These are phyloP conservation scores for Beaufortia kweichowensis DNA, from an alignment of 2,113 vertebrate species.

Conservation along the genomic window DNA sequence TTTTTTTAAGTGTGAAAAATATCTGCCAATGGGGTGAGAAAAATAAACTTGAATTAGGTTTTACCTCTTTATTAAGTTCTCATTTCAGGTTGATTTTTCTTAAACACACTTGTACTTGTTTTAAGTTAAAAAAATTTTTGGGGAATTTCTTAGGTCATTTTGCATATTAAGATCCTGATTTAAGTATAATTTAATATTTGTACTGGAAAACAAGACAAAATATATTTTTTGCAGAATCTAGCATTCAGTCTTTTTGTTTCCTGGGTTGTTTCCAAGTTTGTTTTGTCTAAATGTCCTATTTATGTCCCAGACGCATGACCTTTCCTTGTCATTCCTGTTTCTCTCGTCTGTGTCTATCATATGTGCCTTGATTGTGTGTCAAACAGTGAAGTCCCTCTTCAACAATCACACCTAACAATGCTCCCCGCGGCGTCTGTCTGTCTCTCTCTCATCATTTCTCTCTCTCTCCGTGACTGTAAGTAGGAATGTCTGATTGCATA, in stretches of 20 bases:
- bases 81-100: no score
- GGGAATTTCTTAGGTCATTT: no score
- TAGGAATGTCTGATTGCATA: slow-evolving; percentile 52
- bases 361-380: slow-evolving; percentile 50
- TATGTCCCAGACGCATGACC: slow-evolving; percentile 33
- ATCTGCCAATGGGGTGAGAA: no score
- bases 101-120: no score
- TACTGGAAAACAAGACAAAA: no score
- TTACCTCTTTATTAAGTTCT: no score
- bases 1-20: no score
- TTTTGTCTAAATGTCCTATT: slow-evolving; percentile 30
- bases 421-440: slow-evolving; percentile 24
- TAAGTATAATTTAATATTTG: no score
- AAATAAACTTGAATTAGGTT: no score
- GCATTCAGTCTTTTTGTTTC: slow-evolving; percentile 47
- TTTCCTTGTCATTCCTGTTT: slow-evolving; percentile 28
- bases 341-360: slow-evolving; percentile 28
- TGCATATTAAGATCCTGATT: no score
- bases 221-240: no score
- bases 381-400: slow-evolving; percentile 41
- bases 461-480: slow-evolving; percentile 1
- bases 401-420: slow-evolving; percentile 51
- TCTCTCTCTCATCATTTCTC: slow-evolving; percentile 1
- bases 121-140: no score
- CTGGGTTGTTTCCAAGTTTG: not conserved